These are phyloP conservation scores for Harpalus rufipes DNA, from an alignment of 2,888 invertebrate species.

Conservation along the genomic window DNA sequence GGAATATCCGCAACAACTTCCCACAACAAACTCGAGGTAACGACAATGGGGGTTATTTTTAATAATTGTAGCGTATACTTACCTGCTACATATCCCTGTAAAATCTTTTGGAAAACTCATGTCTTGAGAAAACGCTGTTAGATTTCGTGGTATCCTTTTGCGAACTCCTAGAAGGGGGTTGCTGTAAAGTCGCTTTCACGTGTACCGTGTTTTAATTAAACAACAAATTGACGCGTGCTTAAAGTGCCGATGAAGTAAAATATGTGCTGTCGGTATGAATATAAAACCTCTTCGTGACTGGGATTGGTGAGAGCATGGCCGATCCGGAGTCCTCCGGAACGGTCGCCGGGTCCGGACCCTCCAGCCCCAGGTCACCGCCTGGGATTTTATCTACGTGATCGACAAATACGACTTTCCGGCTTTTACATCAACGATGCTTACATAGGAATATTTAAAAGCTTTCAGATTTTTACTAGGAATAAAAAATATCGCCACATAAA, in stretches of 20 bases:
- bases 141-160: background rate
- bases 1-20: too few relatives aligned
- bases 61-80: too few relatives aligned
- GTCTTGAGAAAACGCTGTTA: too few relatives aligned
- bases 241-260: constrained; percentile 56
- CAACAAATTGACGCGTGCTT: constrained; percentile 56
- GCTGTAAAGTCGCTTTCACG: constrained; percentile 39
- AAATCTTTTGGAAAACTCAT: too few relatives aligned
- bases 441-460: constrained; percentile 14
- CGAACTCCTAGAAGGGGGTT: background rate
- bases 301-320: background rate
- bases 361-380: background rate
- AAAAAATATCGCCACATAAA: constrained; percentile 6
- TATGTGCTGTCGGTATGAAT: constrained; percentile 58
- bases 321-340: background rate
- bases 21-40: too few relatives aligned
- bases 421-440: constrained; percentile 19
- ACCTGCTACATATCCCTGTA: too few relatives aligned
- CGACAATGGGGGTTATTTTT: too few relatives aligned
- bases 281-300: constrained; percentile 53
- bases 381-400: constrained; percentile 49
- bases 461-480: constrained; percentile 15
- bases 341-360: background rate
- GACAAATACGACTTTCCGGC: constrained; percentile 13
- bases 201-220: constrained; percentile 56